Base-by-base conservation (phyloP, 2,797 vertebrate species). In the Sebastes hubbsi region DNA sequence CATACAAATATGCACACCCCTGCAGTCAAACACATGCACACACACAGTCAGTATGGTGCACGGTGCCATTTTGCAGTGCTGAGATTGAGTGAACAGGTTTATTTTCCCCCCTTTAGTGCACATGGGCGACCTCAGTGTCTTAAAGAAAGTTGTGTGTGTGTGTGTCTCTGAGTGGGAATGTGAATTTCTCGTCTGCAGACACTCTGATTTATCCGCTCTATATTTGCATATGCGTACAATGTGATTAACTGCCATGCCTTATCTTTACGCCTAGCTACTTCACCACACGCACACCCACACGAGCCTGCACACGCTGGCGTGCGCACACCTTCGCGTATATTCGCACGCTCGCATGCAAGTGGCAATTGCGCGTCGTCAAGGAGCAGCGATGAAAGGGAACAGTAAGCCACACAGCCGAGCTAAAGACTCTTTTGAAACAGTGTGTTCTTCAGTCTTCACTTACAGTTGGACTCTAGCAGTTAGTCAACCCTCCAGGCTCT, bases 201-300 rank as follows among this genome's bases (percentile, higher is more conserved):
- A 6, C 85, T 82, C 67, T 77, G 85, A 90, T 91, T 92, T 91
- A 89, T 85, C 83, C 71, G 16, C 90, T 84, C 78, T 58, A 10
- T 86, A 89, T 94, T 93, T 93, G 88, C 91, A 93, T 92, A 90
- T 79, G 78, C 25, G 79, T 82, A 89, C 92, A 89, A 88, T 85
- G 88, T 90, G 91, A 92, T 92, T 90, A 90, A 93, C 92, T 90
- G 88, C 86, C 88, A 55, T 69, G 81, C 79, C 87, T 89, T 92
- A 90, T 93, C 87, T 89, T 81, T 86, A 78, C 18, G 7, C 55
- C 81, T 61, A 61, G 82, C 82, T 77, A 77, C 81, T 84, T 79
- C 75, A 69, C 64, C 25, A 36, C 88, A 81, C 10, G 27, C 76
- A 83, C 69, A 58, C 75, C 49, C 20, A 38, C 46, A 34, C 36